phyloP scores from a whole-genome alignment of 1,140 invertebrate genomes.

The Xylocopa sonorina region DNA sequence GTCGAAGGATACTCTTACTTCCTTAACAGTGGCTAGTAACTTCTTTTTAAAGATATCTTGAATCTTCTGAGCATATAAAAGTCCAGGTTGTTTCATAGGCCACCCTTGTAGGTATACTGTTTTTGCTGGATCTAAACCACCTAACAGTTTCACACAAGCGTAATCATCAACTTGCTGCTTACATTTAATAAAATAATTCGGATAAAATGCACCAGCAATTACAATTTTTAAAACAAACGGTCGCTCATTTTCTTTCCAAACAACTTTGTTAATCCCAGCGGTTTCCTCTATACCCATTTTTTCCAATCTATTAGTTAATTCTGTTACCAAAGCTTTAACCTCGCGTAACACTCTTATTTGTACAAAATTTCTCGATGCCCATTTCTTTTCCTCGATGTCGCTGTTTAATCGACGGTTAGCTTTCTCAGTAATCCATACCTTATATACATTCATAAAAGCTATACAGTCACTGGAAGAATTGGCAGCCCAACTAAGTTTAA shows the following conservation, averaged over 20 bases:
- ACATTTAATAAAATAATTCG: conserved; percentile 90
- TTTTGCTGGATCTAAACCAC: conserved; percentile 87
- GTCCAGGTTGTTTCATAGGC: conserved; percentile 87
- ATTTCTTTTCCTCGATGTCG: conserved; percentile 83
- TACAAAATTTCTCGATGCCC: conserved; percentile 89
- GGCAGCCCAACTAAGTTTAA: conserved; percentile 91
- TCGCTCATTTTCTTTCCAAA: conserved; percentile 81
- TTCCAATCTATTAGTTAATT: conserved; percentile 85
- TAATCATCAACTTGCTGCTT: conserved; percentile 82
- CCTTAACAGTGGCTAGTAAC: conserved; percentile 69
- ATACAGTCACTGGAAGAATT: conserved; percentile 93
- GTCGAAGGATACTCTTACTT: conserved; percentile 86
- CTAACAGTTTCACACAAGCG: conserved; percentile 84
- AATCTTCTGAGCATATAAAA: conserved; percentile 86
- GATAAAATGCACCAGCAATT: conserved; percentile 90
- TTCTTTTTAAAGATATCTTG: conserved; percentile 82
- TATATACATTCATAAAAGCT: conserved; percentile 91
- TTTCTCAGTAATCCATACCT: conserved; percentile 81
- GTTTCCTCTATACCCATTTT: conserved; percentile 82
- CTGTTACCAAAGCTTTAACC: conserved; percentile 86
- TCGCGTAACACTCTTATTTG: conserved; percentile 89
- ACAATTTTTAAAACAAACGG: conserved; percentile 85
- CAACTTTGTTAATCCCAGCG: conserved; percentile 67
- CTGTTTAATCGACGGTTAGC: conserved; percentile 65
- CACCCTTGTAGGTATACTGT: conserved; percentile 90